Evolutionary conservation across 2,797 vertebrate species (phyloP), one percentile per base, ranked within the genome.

Genomic region (Brotula barbata): DNA sequence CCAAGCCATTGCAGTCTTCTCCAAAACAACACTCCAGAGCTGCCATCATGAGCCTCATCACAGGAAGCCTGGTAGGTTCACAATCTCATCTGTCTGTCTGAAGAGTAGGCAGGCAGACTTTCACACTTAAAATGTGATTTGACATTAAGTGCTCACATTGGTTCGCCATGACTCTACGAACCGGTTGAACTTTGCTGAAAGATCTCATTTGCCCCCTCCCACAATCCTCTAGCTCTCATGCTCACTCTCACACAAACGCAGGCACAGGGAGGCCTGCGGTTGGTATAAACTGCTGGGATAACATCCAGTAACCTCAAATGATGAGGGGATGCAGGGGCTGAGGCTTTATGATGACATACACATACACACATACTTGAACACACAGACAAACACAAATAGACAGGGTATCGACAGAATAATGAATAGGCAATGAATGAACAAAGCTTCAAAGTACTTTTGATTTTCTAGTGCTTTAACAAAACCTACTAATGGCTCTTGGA

Each of bases 21-120:
- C 78, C 85, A 58, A 90, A 94, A 74, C 94, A 96, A 65, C 94
- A 95, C 19, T 87, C 87, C 84, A 94, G 83, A 57, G 88, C 82
- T 77, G 7, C 85, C 77, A 7, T 85, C 77, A 0, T 87, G 83
- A 0, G 91, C 91, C 70, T 92, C 93, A 28, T 93, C 93, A 3
- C 94, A 95, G 90, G 94, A 96, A 10, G 90, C 90, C 78, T 92
- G 94, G 86, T 94, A 95, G 13, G 92, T 83, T 74, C 94, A 95
- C 0, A 92, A 94, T 55, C 94, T 95, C 58, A 95, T 88, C 75
- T 95, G 46, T 0, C 92, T 93, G 86, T 92, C 94, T 95, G 88
- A 62, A 68, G 72, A 5, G 34, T 8, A 16, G 11, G 37, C 5
- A 0, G 1, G 13, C n/a, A 39, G 15, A 44, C n/a, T 5, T 37